phyloP scores from a whole-genome alignment of 2,113 vertebrate genomes.

The Eptesicus fuscus region DNA sequence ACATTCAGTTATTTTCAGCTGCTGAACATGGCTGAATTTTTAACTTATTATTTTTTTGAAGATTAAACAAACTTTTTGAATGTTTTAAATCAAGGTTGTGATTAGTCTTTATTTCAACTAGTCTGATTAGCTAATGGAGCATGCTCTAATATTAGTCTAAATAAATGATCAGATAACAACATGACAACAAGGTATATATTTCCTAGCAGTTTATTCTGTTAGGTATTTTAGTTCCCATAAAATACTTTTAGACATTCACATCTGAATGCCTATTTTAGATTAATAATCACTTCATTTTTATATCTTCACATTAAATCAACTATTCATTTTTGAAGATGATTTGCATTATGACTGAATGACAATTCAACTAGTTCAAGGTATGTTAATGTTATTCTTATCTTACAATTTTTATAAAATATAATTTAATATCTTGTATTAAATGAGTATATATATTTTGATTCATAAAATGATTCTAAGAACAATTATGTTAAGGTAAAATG shows the following conservation, averaged over 20 bases:
- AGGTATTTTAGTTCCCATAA: not conserved
- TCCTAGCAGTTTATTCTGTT: not conserved
- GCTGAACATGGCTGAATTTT: not conserved
- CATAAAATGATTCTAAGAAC: not conserved
- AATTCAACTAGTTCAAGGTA: not conserved
- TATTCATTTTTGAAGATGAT: slow-evolving; percentile 9
- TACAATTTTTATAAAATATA: not conserved
- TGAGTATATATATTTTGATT: not conserved
- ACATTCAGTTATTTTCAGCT: slow-evolving; percentile 29
- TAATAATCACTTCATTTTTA: not conserved
- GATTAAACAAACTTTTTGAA: not conserved
- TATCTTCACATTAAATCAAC: not conserved
- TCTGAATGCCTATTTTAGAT: not conserved
- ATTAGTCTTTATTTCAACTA: slow-evolving; percentile 21
- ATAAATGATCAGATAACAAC: not conserved
- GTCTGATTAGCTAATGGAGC: not conserved
- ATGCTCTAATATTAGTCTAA: not conserved
- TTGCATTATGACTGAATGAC: not conserved
- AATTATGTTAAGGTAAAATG: not conserved
- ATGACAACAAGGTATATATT: not conserved
- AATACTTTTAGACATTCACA: not conserved
- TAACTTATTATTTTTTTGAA: not conserved
- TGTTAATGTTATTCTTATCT: not conserved
- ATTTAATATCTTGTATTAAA: not conserved
- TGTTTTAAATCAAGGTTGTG: slow-evolving; percentile 1